Base-by-base conservation (phyloP, 1,140 invertebrate genomes). In the Hyles vespertilio region DNA sequence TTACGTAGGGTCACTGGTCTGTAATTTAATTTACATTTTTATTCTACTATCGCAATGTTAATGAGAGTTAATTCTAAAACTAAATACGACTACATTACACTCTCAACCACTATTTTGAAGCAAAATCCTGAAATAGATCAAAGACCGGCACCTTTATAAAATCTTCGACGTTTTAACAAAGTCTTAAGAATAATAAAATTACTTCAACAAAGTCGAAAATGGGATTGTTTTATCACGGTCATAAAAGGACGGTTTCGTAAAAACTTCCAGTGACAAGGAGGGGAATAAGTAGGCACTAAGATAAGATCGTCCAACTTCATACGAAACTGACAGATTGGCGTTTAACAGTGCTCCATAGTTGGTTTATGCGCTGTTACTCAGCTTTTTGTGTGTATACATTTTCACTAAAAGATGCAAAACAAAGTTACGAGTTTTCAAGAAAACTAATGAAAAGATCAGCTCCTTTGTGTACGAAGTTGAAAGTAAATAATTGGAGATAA, bases 151-250 rank as follows among this genome's bases (percentile, higher is more conserved):
- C 36, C 36, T 40, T 40, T 40, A 8, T 40, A 40, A 40, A 40
- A 40, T 40, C 5, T 40, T 40, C 36, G 36, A 40, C 36, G 53
- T 57, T 62, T 48, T 7, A 55, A 55, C 54, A 62, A 55, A 48
- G 60, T 49, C 50, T 48, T 52, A 34, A 32, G 46, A 11, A 10
- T 56, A 62, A 56, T 57, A 57, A 53, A 62, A 62, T 53, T 56
- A 53, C 50, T 47, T 56, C 54, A 51, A 55, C 56, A 63, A 63
- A 59, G 56, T 63, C 58, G 49, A 58, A 32, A 59, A 56, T 59
- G 53, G 52, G 51, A 56, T 63, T 63, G 61, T 34, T 63, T 63
- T 63, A 59, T 58, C 55, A 54, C 32, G 43, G 12, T 51, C 58
- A 63, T 63, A 63, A 63, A 63, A 56, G 57, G 36, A n/a, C 46